Evolutionary conservation across 1,140 invertebrate species (phyloP).

Genomic region (Orius laevigatus): DNA sequence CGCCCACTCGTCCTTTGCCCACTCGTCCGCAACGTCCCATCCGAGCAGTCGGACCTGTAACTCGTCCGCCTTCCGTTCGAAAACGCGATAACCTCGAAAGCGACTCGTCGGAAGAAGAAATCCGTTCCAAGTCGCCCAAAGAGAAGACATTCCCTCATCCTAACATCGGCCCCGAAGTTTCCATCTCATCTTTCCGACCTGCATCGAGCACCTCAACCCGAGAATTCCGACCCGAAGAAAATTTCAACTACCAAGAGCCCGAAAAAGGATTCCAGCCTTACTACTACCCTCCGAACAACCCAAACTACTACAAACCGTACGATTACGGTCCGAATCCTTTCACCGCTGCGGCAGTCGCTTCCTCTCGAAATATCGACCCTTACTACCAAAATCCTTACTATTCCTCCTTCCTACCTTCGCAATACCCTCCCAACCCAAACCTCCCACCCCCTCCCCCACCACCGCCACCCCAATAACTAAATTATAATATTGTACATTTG

Average conservation of each 20-base stretch:
- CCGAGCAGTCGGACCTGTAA: neutral
- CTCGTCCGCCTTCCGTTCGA: too few species aligned
- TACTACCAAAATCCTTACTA: neutral
- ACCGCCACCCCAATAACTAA: slow-evolving; percentile 1
- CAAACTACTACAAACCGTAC: neutral
- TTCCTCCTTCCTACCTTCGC: neutral
- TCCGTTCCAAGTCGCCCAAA: neutral
- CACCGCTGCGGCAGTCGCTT: slow-evolving; percentile 6
- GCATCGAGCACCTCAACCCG: neutral
- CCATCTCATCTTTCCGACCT: neutral
- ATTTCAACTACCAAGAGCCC: slow-evolving; percentile 4
- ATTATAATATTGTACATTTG: neutral
- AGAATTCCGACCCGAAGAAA: neutral
- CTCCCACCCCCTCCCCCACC: neutral
- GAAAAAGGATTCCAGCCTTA: neutral
- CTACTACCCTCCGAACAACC: neutral
- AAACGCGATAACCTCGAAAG: neutral
- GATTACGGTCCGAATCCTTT: slow-evolving; percentile 5
- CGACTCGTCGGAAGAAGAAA: neutral
- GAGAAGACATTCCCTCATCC: neutral
- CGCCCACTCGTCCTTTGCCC: neutral
- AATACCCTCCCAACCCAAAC: too few species aligned
- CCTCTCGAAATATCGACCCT: neutral
- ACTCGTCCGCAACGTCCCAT: neutral
- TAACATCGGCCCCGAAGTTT: neutral